A percentile compares a stretch with the other conserved stretches of the same genome.
phyloP scores from a whole-genome alignment of 2,797 vertebrate genomes.

The Rhinoraja longicauda region DNA sequence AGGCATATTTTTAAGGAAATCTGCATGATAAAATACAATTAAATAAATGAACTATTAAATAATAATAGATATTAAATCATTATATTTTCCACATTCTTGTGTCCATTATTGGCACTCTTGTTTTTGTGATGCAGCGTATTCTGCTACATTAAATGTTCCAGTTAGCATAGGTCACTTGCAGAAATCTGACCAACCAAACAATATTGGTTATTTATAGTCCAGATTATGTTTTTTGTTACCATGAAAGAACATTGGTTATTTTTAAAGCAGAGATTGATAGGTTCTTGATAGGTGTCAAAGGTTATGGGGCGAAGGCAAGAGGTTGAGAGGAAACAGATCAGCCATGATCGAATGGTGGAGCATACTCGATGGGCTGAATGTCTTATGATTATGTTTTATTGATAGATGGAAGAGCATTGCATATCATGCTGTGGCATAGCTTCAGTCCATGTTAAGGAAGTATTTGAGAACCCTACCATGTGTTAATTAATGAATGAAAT shows the following conservation, averaged over 20 bases:
- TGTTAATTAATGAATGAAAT: constrained; percentile 23
- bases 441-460: constrained; percentile 2
- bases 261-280: no score
- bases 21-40: background rate
- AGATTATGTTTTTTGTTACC: background rate
- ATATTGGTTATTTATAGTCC: background rate
- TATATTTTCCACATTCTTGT: background rate
- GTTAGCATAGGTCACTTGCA: background rate
- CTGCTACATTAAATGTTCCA: background rate
- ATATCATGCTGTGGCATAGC: background rate
- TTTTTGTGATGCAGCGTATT: background rate
- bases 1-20: background rate
- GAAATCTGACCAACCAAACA: background rate
- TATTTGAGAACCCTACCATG: background rate
- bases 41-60: background rate
- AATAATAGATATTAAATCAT: background rate
- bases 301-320: no score
- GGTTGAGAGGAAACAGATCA: no score
- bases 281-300: no score
- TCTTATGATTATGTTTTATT: background rate
- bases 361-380: no score
- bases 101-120: background rate
- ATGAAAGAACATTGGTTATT: background rate
- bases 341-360: no score
- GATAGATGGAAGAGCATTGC: background rate